phyloP scores from a whole-genome alignment of 2,113 vertebrate species.

The Alectura lathami region DNA sequence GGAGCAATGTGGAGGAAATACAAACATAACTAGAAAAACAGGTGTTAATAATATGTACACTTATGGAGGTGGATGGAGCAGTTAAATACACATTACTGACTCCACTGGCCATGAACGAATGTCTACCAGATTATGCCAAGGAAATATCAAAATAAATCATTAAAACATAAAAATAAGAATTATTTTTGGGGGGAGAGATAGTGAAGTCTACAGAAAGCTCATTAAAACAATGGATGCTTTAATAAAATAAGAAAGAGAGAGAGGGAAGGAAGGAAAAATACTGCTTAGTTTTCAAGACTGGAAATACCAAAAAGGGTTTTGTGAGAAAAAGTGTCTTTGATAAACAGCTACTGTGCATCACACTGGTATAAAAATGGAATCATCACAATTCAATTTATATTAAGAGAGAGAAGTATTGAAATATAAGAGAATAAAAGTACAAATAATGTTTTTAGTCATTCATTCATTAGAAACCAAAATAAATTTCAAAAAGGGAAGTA shows the following conservation, averaged over 20 bases:
- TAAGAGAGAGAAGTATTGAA: neutral
- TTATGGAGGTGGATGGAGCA: neutral
- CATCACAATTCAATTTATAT: neutral
- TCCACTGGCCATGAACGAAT: neutral
- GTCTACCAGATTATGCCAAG: neutral
- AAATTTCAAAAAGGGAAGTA: neutral
- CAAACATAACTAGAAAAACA: neutral
- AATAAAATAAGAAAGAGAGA: neutral
- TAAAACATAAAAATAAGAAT: neutral
- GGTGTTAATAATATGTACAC: neutral
- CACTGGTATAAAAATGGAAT: neutral
- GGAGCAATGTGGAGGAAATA: neutral
- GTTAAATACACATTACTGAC: neutral
- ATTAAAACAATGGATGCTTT: neutral
- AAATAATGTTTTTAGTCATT: neutral
- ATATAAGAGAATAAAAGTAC: neutral
- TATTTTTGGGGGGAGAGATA: neutral
- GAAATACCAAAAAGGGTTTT: neutral
- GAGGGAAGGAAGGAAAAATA: neutral
- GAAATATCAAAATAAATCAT: constrained; percentile 8
- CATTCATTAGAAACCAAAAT: neutral
- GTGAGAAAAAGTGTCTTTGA: neutral
- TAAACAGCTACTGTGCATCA: neutral
- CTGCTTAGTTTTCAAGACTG: neutral
- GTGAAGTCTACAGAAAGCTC: neutral